Percentiles rank a stretch among this genome's conserved stretches.
phyloP scores from a whole-genome alignment of 2,113 vertebrate species.

The Tragulus kanchil region DNA sequence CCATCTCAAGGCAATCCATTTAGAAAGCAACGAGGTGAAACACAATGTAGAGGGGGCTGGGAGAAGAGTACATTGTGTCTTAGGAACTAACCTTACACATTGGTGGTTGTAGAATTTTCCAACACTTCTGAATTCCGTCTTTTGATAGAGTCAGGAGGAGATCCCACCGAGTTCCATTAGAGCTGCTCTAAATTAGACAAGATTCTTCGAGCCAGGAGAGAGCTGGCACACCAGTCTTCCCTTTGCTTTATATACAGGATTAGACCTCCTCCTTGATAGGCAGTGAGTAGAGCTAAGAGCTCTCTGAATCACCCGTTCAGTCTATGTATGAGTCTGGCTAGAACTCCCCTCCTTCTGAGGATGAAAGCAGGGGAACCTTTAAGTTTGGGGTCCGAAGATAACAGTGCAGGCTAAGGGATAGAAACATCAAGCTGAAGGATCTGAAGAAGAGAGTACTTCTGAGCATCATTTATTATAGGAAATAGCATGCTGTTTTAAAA shows the following conservation, averaged over 20 bases:
- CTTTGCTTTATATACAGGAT: background rate
- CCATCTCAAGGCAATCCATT: background rate
- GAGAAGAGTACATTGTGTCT: background rate
- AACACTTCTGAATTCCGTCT: background rate
- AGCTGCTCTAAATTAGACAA: background rate
- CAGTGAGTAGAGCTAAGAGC: background rate
- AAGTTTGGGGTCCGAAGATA: background rate
- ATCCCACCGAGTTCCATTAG: background rate
- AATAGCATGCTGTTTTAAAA: background rate
- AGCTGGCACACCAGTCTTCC: background rate
- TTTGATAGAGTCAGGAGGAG: background rate
- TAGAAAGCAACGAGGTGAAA: background rate
- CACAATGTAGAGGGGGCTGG: background rate
- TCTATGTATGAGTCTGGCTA: background rate
- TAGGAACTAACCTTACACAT: background rate
- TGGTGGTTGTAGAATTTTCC: background rate
- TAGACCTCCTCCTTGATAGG: background rate
- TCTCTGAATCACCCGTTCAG: background rate
- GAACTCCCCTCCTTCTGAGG: background rate
- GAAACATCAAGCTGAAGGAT: background rate
- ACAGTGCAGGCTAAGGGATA: background rate
- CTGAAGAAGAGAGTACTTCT: background rate
- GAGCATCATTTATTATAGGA: constrained; percentile 1
- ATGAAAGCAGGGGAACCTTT: background rate
- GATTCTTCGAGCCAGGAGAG: background rate